Base-by-base conservation (phyloP, 2,888 invertebrate species). In the Polyommatus iphigenia region DNA sequence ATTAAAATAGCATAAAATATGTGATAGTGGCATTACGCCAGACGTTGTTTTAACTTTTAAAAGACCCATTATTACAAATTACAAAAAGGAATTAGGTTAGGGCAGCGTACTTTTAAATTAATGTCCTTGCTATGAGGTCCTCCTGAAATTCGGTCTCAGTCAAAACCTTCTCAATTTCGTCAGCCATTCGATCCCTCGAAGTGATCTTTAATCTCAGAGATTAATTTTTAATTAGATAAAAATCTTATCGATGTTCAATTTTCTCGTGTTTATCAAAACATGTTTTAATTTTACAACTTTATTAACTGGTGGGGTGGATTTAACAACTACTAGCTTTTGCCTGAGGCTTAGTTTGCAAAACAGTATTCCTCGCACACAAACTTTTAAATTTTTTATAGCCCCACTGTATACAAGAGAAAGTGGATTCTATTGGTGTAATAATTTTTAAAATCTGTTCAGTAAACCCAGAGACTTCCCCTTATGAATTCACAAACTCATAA, bases 101-200 rank as follows among this genome's bases (percentile, higher is more conserved):
- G 29, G 15, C 75, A 29, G 18, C 13, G 50, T 29, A 75, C 15
- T 75, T 73, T 75, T 18, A 54, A 75, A 32, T 54, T 75, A 50
- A 73, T 73, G 50, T 54, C 75, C 50, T 75, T 41, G 72, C 72
- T 24, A 72, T 10, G 18, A 5, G 13, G 84, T 86, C 85, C 84
- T 24, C 24, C 1, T 90, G 86, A 89, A 90, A 90, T 89, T 89
- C 87, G 87, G 86, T 85, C 84, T 82, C 84, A 83, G 81, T 83
- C 86, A 84, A 83, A 87, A 89, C 86, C 86, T 86, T 89, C 88
- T 88, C 87, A 85, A 88, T 88, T 89, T 87, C 83, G 83, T 81
- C 80, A 46, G 72, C 73, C 73, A 24, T 41, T 41, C 62, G 29
- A 72, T 73, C 73, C 77, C 73, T 46, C 46, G n/a, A 73, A 50